phyloP scores from a whole-genome alignment of 2,113 vertebrate genomes.

The Leptodactylus fuscus region DNA sequence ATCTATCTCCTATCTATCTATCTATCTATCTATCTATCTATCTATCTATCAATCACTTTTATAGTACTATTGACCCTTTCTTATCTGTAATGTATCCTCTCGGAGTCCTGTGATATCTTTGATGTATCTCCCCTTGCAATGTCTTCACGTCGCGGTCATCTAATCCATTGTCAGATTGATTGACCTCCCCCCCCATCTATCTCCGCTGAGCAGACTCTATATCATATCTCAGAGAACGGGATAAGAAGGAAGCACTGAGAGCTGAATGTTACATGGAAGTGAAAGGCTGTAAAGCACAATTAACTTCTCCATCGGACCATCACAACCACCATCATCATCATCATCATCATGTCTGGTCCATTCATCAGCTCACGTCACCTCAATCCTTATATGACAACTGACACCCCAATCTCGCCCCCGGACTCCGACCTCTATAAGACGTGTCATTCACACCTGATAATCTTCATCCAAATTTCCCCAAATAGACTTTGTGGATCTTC shows the following conservation, averaged over 20 bases:
- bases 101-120: background rate
- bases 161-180: background rate
- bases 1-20: background rate
- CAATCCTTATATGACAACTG: slow-evolving; percentile 28
- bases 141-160: background rate
- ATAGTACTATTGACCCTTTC: background rate
- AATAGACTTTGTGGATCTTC: slow-evolving; percentile 7
- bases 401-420: slow-evolving; percentile 24
- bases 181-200: background rate
- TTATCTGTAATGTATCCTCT: background rate
- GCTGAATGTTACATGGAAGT: background rate
- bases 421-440: background rate
- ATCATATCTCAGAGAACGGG: background rate
- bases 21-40: background rate
- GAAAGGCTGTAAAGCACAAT: slow-evolving; percentile 38
- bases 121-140: background rate
- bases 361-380: background rate
- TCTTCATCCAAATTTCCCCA: slow-evolving; percentile 12
- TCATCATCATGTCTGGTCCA: too few relatives aligned
- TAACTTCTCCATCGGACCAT: slow-evolving; percentile 12
- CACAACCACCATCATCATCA: slow-evolving; percentile 26
- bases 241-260: background rate
- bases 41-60: background rate
- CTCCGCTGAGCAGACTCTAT: slow-evolving; percentile 4
- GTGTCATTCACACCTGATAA: background rate